phyloP scores from a whole-genome alignment of 2,797 vertebrate genomes.

The Salmo trutta region DNA sequence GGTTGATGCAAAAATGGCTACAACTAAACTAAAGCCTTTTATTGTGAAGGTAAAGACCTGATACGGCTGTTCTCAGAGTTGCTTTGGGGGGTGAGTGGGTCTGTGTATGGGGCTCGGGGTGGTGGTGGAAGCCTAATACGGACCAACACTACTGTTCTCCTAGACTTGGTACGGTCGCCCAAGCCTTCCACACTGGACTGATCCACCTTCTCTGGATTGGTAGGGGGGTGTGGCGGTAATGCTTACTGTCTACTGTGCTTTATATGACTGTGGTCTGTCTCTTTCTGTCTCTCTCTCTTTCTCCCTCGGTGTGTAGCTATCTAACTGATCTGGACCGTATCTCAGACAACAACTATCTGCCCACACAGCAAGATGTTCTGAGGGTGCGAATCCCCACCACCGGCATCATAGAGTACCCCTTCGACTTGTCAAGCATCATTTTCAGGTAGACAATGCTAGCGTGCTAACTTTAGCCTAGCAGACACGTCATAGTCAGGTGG shows the following conservation, averaged over 20 bases:
- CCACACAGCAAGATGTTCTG: slow-evolving; percentile 86
- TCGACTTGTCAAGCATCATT: slow-evolving; percentile 88
- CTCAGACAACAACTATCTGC: slow-evolving; percentile 78
- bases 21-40: background rate
- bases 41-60: background rate
- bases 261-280: slow-evolving; percentile 70
- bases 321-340: slow-evolving; percentile 85
- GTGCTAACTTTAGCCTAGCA: slow-evolving; percentile 7
- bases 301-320: slow-evolving; percentile 73
- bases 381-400: slow-evolving; percentile 86
- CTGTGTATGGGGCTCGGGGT: slow-evolving; percentile 25
- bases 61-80: slow-evolving; percentile 10
- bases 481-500: background rate
- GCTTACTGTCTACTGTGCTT: slow-evolving; percentile 66
- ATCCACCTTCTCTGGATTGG: slow-evolving; percentile 66
- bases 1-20: background rate
- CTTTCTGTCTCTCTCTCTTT: slow-evolving; percentile 26
- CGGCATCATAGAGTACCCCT: slow-evolving; percentile 86
- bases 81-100: background rate
- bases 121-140: slow-evolving; percentile 46
- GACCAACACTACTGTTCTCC: slow-evolving; percentile 45
- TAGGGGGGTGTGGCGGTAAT: slow-evolving; percentile 53
- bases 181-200: slow-evolving; percentile 61
- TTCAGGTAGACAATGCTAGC: slow-evolving; percentile 78
- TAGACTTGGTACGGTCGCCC: slow-evolving; percentile 48